These are phyloP conservation scores for Geotrupes spiniger DNA, from an alignment of 2,888 invertebrate species.

Conservation along the genomic window DNA sequence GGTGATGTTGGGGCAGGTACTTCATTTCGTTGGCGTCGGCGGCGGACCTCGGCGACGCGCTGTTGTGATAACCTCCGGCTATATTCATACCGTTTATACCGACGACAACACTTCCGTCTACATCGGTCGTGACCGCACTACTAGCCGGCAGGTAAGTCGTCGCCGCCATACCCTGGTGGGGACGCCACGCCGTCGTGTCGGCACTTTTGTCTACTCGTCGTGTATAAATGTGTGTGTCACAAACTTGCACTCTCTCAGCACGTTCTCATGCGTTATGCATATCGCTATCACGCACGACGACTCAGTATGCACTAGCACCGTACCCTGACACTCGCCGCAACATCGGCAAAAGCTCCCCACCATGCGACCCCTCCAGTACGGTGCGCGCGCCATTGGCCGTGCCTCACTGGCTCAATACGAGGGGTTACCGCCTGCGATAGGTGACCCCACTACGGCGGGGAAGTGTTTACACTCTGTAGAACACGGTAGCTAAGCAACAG, in stretches of 20 bases:
- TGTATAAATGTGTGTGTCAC: constrained; percentile 17
- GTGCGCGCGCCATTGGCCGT: constrained; percentile 49
- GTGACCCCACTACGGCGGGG: constrained; percentile 45
- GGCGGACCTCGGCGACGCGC: constrained; percentile 82
- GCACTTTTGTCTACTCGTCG: constrained; percentile 34
- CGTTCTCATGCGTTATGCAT: constrained; percentile 62
- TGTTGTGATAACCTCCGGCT: constrained; percentile 75
- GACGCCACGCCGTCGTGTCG: constrained; percentile 56
- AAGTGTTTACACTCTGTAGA: constrained; percentile 51
- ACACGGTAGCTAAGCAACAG: constrained; percentile 53
- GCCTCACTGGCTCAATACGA: constrained; percentile 40
- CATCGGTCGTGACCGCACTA: constrained; percentile 68
- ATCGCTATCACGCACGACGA: constrained; percentile 50
- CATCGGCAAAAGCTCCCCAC: constrained; percentile 49
- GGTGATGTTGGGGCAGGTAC: constrained; percentile 84
- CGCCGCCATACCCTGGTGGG: constrained; percentile 82
- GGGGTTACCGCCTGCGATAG: constrained; percentile 37
- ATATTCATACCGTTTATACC: constrained; percentile 59
- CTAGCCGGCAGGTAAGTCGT: constrained; percentile 88
- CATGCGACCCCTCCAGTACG: constrained; percentile 38
- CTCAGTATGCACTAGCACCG: constrained; percentile 58
- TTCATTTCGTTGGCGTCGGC: constrained; percentile 92
- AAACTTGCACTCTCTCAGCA: constrained; percentile 25
- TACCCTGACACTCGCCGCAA: constrained; percentile 53
- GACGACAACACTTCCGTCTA: constrained; percentile 66